phyloP scores from a whole-genome alignment of 2,888 invertebrate genomes.

The Osedax frankpressi region DNA sequence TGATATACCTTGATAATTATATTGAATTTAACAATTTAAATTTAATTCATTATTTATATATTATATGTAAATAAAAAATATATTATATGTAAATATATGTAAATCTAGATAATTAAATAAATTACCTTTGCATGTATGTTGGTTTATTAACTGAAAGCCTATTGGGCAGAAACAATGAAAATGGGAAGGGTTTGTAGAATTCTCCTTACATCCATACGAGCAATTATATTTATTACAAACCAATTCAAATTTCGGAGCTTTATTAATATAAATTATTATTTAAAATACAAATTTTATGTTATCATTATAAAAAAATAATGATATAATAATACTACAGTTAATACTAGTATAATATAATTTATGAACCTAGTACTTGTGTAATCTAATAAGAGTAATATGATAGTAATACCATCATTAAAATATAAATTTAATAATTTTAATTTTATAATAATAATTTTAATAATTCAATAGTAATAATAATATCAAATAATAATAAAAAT shows the following conservation, averaged over 20 bases:
- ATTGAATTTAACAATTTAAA: neutral
- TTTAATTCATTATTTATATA: neutral
- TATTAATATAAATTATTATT: neutral
- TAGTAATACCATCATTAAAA: too few relatives aligned
- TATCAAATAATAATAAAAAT: too few relatives aligned
- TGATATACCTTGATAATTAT: neutral
- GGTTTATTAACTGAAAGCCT: neutral
- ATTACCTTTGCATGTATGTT: neutral
- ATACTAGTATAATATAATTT: too few relatives aligned
- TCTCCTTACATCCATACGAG: neutral
- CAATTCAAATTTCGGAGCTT: neutral
- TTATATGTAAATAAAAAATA: neutral
- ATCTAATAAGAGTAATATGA: too few relatives aligned
- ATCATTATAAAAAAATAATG: neutral
- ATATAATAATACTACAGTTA: too few relatives aligned
- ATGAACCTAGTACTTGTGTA: too few relatives aligned
- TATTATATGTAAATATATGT: neutral
- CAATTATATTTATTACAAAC: neutral
- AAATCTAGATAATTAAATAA: neutral
- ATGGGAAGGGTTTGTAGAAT: neutral
- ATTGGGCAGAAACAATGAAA: neutral
- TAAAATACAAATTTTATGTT: neutral
- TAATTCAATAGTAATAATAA: too few relatives aligned
- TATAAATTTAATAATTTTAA: too few relatives aligned
- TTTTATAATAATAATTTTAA: too few relatives aligned